Percentiles rank a stretch among this genome's conserved stretches.
phyloP scores from a whole-genome alignment of 2,113 vertebrate species.

The Ictalurus furcatus region DNA sequence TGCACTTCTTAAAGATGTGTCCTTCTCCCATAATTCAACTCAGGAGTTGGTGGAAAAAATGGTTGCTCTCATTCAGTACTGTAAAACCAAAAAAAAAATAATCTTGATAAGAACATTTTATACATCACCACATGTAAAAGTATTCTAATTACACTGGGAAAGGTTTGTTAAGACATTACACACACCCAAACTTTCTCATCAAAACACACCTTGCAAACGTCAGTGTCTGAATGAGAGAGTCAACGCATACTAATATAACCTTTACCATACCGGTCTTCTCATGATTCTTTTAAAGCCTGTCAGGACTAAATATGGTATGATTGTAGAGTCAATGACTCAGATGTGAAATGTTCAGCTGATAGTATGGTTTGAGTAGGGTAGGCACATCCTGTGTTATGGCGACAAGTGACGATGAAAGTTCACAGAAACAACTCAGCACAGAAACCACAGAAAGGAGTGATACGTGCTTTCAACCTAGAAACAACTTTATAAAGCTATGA shows the following conservation, averaged over 20 bases:
- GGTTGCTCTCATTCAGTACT: neutral
- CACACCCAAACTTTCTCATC: constrained; percentile 15
- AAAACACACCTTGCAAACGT: constrained; percentile 15
- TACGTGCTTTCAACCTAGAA: neutral
- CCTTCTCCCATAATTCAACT: neutral
- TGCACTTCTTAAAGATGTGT: neutral
- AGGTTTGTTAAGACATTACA: neutral
- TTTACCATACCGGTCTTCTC: neutral
- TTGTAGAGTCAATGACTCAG: constrained; percentile 31
- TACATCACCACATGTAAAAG: neutral
- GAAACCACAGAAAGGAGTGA: neutral
- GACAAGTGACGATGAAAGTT: neutral
- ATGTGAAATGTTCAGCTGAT: constrained; percentile 27
- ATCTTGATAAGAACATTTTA: neutral
- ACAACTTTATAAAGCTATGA: neutral
- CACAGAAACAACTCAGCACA: neutral
- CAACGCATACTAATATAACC: neutral
- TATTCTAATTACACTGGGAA: neutral
- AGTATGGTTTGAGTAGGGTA: constrained; percentile 36
- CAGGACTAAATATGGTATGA: constrained; percentile 46
- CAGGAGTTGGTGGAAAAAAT: neutral
- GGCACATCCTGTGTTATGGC: constrained; percentile 35
- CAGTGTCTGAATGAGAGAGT: neutral
- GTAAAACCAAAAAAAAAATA: neutral
- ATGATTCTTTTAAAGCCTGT: neutral